Percentiles rank a stretch among this genome's conserved stretches.
phyloP scores from a whole-genome alignment of 2,113 vertebrate species.

The Rhynchomys soricoides region DNA sequence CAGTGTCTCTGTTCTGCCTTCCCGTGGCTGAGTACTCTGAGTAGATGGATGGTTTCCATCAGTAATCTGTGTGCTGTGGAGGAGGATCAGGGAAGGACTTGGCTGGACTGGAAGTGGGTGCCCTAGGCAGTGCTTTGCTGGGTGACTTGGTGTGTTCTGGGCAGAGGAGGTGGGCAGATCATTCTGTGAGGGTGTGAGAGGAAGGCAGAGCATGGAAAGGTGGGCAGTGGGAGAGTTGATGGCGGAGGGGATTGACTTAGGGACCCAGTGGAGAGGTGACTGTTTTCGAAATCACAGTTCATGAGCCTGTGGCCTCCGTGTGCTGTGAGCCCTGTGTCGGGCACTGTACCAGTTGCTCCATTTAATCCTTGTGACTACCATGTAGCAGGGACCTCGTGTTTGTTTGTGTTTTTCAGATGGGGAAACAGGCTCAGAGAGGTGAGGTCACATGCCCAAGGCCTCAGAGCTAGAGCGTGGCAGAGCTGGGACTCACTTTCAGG shows the following conservation, averaged over 20 bases:
- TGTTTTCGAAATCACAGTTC: constrained; percentile 34
- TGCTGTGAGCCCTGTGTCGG: not conserved
- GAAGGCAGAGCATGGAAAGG: not conserved
- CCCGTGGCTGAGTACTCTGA: not conserved
- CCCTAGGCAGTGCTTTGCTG: not conserved
- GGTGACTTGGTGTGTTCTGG: not conserved
- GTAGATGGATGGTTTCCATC: not conserved
- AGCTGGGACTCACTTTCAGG: constrained; percentile 73
- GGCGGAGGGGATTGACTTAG: not conserved
- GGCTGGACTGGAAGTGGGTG: not conserved
- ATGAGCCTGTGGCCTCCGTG: constrained; percentile 6
- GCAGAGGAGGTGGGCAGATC: not conserved
- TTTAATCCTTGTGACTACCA: not conserved
- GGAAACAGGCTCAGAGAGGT: constrained; percentile 79
- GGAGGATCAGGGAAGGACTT: not conserved
- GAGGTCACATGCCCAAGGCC: constrained; percentile 77
- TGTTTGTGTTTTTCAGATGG: constrained; percentile 80
- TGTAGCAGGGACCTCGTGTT: constrained; percentile 66
- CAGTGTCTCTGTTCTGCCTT: not conserved
- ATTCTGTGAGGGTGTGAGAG: not conserved
- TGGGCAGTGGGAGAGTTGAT: not conserved
- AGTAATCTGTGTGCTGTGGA: not conserved
- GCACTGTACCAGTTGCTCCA: not conserved
- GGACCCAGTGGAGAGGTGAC: not conserved
- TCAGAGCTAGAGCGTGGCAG: constrained; percentile 74